phyloP scores from a whole-genome alignment of 2,797 vertebrate genomes.

The Lateolabrax maculatus region DNA sequence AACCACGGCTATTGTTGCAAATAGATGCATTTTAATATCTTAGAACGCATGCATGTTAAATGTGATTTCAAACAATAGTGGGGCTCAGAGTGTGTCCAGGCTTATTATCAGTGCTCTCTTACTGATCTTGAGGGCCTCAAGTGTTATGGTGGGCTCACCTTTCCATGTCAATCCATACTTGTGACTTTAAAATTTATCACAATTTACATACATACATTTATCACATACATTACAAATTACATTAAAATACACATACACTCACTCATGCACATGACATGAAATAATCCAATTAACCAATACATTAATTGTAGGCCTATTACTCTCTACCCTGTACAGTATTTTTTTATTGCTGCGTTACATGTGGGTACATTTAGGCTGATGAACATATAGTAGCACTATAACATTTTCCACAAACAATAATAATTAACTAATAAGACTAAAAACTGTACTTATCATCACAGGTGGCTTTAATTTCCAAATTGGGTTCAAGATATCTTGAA shows the following conservation, averaged over 20 bases:
- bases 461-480: background rate
- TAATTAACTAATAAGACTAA: background rate
- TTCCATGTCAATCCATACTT: constrained; percentile 37
- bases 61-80: constrained; percentile 66
- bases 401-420: background rate
- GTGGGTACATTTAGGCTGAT: background rate
- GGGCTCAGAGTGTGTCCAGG: constrained; percentile 36
- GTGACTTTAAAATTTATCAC: background rate
- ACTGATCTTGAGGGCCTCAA: constrained; percentile 62
- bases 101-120: constrained; percentile 52
- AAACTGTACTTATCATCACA: background rate
- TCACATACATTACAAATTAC: no score
- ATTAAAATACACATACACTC: no score
- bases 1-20: constrained; percentile 74
- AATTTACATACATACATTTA: no score
- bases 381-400: background rate
- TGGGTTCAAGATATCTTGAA: background rate
- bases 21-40: constrained; percentile 81
- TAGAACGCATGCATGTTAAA: constrained; percentile 79
- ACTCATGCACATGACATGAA: background rate
- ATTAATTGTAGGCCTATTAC: background rate
- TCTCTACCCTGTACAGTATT: background rate
- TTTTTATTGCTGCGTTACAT: background rate
- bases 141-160: constrained; percentile 58
- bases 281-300: background rate